A percentile compares a stretch with the other conserved stretches of the same genome.
Conservation (phyloP, 2,113 vertebrate genomes). For the Sterna hirundo region DNA sequence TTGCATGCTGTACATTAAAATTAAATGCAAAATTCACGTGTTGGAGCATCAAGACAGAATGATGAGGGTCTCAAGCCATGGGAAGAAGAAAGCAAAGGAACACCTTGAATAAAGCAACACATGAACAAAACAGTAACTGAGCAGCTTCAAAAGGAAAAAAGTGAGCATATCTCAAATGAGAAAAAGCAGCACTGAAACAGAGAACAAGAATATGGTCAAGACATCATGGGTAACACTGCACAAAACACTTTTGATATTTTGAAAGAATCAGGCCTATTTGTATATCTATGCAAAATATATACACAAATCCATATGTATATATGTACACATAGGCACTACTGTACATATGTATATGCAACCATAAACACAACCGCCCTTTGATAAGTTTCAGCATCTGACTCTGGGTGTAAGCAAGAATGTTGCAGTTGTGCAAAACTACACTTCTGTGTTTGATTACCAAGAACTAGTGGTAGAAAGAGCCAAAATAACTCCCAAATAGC, state of each 20-base stretch:
- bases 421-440: slow-evolving; percentile 38
- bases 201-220: neutral
- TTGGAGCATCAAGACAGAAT: neutral
- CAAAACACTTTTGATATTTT: slow-evolving; percentile 11
- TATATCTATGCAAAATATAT: slow-evolving; percentile 74
- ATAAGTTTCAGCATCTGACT: neutral
- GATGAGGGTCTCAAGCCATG: neutral
- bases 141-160: slow-evolving; percentile 16
- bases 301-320: slow-evolving; percentile 73
- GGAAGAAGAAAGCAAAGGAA: slow-evolving; percentile 15
- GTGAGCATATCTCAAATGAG: neutral
- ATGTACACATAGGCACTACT: slow-evolving; percentile 70
- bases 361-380: slow-evolving; percentile 12
- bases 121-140: neutral
- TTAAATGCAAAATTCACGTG: slow-evolving; percentile 20
- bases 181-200: slow-evolving; percentile 32
- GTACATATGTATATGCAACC: slow-evolving; percentile 59
- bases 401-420: neutral
- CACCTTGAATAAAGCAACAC: neutral
- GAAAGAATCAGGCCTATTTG: slow-evolving; percentile 52
- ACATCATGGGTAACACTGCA: slow-evolving; percentile 50
- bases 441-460: neutral
- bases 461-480: neutral
- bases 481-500: neutral
- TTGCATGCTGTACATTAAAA: slow-evolving; percentile 51